Percentiles rank a stretch among this genome's conserved stretches.
Evolutionary conservation across 2,888 invertebrate species (phyloP).

Genomic region (Drosophila siamana): DNA sequence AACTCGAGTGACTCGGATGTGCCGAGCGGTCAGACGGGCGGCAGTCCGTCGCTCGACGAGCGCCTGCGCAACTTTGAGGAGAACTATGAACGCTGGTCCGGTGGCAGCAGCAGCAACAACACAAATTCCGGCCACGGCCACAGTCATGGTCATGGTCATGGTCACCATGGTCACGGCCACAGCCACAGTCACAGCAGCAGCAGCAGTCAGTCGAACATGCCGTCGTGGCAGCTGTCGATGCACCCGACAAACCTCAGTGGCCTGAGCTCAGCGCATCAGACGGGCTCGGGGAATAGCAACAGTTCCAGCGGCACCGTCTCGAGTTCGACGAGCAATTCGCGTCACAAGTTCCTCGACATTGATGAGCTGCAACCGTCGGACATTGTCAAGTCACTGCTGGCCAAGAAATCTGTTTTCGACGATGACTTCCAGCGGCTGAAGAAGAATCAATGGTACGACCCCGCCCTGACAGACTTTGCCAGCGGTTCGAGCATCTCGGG

Average conservation of each 20-base stretch:
- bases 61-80: slow-evolving; percentile 96
- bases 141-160: slow-evolving; percentile 71
- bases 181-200: slow-evolving; percentile 13
- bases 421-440: slow-evolving; percentile 97
- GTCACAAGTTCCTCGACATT: slow-evolving; percentile 92
- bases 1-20: slow-evolving; percentile 90
- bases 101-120: slow-evolving; percentile 79
- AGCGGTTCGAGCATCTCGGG: slow-evolving; percentile 29
- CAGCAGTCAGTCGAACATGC: slow-evolving; percentile 82
- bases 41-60: slow-evolving; percentile 94
- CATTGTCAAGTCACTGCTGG: slow-evolving; percentile 95
- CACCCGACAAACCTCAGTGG: slow-evolving; percentile 55
- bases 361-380: slow-evolving; percentile 96
- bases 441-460: slow-evolving; percentile 93
- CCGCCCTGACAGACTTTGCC: slow-evolving; percentile 71
- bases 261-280: slow-evolving; percentile 53
- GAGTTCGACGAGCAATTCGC: slow-evolving; percentile 85
- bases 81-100: slow-evolving; percentile 96
- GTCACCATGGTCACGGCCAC: background rate
- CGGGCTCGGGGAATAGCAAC: slow-evolving; percentile 62
- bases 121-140: slow-evolving; percentile 77
- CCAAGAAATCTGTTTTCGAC: slow-evolving; percentile 97
- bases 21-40: slow-evolving; percentile 85
- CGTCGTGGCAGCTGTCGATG: slow-evolving; percentile 75
- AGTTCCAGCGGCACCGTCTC: slow-evolving; percentile 86